Conservation (phyloP, 2,888 invertebrate species). For the Dryobotodes eremita region DNA sequence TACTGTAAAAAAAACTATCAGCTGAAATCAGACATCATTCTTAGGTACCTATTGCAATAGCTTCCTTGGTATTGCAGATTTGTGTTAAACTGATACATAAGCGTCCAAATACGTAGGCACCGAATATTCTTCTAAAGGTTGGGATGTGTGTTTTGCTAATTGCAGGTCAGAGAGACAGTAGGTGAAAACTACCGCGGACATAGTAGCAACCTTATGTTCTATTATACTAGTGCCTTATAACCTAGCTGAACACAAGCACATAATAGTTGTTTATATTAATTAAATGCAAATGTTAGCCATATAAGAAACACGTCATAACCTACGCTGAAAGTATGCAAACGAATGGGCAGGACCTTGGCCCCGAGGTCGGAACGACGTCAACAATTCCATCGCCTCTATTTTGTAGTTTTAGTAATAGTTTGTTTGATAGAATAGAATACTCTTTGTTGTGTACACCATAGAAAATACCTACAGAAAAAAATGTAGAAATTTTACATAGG, state of each 20-base stretch:
- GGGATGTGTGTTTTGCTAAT: neutral
- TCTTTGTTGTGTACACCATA: no score
- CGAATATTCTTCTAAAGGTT: neutral
- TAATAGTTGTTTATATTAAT: neutral
- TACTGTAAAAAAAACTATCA: neutral
- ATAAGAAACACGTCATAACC: conserved; percentile 35
- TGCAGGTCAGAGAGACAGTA: neutral
- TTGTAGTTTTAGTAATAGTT: neutral
- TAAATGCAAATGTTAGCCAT: conserved; percentile 29
- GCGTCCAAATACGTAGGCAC: neutral
- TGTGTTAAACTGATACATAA: neutral
- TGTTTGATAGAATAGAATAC: neutral
- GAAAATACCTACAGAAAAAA: no score
- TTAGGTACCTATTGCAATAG: neutral
- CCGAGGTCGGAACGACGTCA: conserved; percentile 44
- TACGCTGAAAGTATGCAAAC: conserved; percentile 51
- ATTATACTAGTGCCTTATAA: neutral
- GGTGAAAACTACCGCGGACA: no score
- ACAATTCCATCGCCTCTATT: conserved; percentile 33
- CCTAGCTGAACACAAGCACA: neutral
- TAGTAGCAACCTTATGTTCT: neutral
- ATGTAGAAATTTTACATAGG: no score
- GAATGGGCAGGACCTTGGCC: conserved; percentile 43
- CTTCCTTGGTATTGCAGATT: neutral
- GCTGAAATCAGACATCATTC: neutral